These are phyloP conservation scores for Caenorhabditis elegans DNA, from an alignment of 1,140 invertebrate species.

Conservation along the genomic window DNA sequence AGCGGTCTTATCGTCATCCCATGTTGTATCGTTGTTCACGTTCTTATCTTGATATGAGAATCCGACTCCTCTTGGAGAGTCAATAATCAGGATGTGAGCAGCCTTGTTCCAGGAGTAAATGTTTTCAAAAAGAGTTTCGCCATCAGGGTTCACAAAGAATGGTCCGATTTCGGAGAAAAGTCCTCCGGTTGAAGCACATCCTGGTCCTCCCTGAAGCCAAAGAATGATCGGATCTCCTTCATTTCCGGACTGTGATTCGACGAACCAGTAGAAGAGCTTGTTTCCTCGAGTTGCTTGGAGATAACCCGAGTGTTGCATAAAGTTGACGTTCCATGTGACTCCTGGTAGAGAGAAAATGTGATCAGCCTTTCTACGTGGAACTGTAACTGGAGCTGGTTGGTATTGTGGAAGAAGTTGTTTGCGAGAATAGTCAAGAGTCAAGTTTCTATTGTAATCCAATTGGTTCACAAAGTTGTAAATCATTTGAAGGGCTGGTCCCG, in stretches of 20 bases:
- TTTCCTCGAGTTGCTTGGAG: conserved; percentile 50
- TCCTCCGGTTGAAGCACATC: conserved; percentile 40
- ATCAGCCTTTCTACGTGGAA: conserved; percentile 43
- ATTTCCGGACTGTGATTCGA: conserved; percentile 43
- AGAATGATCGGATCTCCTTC: conserved; percentile 60
- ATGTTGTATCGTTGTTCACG: conserved; percentile 2
- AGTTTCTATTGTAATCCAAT: conserved; percentile 28
- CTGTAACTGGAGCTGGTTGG: conserved; percentile 4
- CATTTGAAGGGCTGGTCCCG: conserved; percentile 68
- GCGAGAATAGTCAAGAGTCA: conserved; percentile 11
- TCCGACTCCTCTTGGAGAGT: conserved; percentile 56
- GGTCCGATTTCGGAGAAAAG: conserved; percentile 69
- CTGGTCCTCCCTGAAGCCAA: conserved; percentile 44
- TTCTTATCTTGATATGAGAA: conserved; percentile 57
- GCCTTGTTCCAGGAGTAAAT: conserved; percentile 64
- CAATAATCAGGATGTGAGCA: conserved; percentile 59
- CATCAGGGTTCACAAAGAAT: conserved; percentile 67
- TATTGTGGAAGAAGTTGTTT: conserved; percentile 21
- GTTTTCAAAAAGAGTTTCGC: conserved; percentile 66
- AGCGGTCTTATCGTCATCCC: conserved; percentile 57
- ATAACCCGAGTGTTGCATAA: conserved; percentile 61
- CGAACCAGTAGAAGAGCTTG: conserved; percentile 61
- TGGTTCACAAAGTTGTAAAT: conserved; percentile 58
- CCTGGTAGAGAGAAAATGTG: conserved; percentile 55
- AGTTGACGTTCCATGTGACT: conserved; percentile 53